phyloP scores from a whole-genome alignment of 2,113 vertebrate species.

The Eurystomus gularis region DNA sequence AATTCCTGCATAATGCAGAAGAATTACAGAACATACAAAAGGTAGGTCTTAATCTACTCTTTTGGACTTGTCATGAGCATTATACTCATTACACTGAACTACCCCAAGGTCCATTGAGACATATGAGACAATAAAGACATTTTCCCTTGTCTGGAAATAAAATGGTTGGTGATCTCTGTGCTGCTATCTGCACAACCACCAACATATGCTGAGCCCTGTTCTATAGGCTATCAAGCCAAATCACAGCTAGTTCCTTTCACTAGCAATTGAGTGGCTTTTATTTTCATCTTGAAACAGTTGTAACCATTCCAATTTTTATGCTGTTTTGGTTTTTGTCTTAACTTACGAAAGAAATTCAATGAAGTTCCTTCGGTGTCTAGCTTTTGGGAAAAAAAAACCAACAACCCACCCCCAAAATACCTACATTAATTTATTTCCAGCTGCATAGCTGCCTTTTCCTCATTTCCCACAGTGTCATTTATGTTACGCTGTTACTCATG shows the following conservation, averaged over 20 bases:
- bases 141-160: not conserved
- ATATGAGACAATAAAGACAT: not conserved
- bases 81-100: not conserved
- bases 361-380: constrained; percentile 7
- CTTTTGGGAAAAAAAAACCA: not conserved
- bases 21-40: not conserved
- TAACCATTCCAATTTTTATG: constrained; percentile 41
- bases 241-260: constrained; percentile 52
- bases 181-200: constrained; percentile 20
- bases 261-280: constrained; percentile 53
- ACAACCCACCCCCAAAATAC: not conserved
- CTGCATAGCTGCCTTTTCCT: constrained; percentile 38
- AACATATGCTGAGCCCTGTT: not conserved
- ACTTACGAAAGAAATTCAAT: constrained; percentile 25
- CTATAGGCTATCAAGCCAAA: constrained; percentile 52
- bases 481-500: not conserved
- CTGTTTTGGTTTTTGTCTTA: constrained; percentile 43
- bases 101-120: not conserved
- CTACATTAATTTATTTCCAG: constrained; percentile 41
- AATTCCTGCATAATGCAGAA: not conserved
- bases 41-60: not conserved
- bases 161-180: not conserved
- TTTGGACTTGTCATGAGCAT: not conserved
- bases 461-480: constrained; percentile 31
- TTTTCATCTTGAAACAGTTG: constrained; percentile 38